These are phyloP conservation scores for Akabosia matsudoensis DNA, from an alignment of 1,140 invertebrate species.

Conservation along the genomic window DNA sequence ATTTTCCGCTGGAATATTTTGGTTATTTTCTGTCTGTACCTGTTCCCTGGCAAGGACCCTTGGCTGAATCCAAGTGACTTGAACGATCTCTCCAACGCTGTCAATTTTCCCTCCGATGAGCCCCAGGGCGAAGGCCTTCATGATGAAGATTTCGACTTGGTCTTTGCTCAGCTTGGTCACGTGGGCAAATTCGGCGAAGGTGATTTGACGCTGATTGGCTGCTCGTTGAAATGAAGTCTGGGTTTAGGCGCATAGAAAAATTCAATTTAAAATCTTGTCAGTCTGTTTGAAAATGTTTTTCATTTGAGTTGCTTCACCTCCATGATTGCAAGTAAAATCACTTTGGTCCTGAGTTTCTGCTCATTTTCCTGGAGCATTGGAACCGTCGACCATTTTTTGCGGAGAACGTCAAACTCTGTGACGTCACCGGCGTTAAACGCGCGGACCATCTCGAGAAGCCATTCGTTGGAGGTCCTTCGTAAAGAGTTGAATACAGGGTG, in stretches of 20 bases:
- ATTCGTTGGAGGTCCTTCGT: conserved; percentile 74
- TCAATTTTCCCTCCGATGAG: conserved; percentile 93
- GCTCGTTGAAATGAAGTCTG: conserved; percentile 68
- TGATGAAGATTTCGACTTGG: conserved; percentile 92
- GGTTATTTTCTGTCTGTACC: conserved; percentile 51
- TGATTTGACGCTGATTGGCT: conserved; percentile 69
- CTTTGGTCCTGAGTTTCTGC: conserved; percentile 81
- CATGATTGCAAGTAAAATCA: conserved; percentile 93
- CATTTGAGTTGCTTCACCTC: conserved; percentile 63
- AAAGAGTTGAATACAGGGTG: conserved; percentile 89
- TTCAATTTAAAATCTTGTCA: neutral
- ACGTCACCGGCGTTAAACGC: conserved; percentile 93
- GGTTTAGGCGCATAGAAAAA: conserved; percentile 14
- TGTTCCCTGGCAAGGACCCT: conserved; percentile 74
- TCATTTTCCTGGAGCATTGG: conserved; percentile 84
- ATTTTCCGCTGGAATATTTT: no score
- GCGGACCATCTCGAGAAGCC: conserved; percentile 83
- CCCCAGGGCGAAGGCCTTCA: conserved; percentile 95
- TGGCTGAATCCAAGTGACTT: conserved; percentile 89
- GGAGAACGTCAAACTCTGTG: conserved; percentile 77
- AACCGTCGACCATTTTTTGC: conserved; percentile 74
- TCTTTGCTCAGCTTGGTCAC: conserved; percentile 76
- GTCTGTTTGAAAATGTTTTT: conserved; percentile 18
- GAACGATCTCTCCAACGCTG: conserved; percentile 77
- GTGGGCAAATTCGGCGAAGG: conserved; percentile 85